These are phyloP conservation scores for Eucera pruinosa DNA, from an alignment of 2,888 invertebrate genomes.

Conservation along the genomic window DNA sequence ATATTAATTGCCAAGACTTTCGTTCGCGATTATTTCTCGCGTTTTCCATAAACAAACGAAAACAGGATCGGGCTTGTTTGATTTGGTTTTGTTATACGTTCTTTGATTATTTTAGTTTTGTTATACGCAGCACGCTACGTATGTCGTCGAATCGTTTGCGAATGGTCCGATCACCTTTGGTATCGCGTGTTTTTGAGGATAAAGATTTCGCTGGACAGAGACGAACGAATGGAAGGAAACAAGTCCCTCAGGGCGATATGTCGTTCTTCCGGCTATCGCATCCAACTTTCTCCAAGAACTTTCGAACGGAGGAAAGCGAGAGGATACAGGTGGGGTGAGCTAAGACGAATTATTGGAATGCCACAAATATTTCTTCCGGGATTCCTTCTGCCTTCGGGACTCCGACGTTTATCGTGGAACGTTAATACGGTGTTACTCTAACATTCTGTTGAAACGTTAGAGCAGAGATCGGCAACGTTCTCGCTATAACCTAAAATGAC, in stretches of 20 bases:
- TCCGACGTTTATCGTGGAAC: constrained; percentile 42
- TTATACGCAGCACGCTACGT: background rate
- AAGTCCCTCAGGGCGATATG: constrained; percentile 72
- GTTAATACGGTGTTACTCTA: constrained; percentile 31
- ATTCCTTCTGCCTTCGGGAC: constrained; percentile 28
- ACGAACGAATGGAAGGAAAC: constrained; percentile 49
- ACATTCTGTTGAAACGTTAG: background rate
- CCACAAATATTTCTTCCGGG: constrained; percentile 49
- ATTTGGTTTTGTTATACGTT: too few relatives aligned
- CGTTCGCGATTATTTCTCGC: background rate
- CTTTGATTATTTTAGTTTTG: background rate
- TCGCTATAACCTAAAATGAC: too few relatives aligned
- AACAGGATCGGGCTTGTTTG: too few relatives aligned
- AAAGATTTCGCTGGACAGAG: constrained; percentile 48
- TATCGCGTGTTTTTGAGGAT: constrained; percentile 13
- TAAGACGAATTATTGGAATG: constrained; percentile 76
- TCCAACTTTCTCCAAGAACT: constrained; percentile 61
- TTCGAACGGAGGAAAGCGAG: constrained; percentile 34
- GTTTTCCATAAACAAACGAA: too few relatives aligned
- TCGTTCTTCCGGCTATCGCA: constrained; percentile 74
- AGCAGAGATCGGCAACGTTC: too few relatives aligned
- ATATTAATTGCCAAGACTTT: background rate
- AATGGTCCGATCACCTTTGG: constrained; percentile 15
- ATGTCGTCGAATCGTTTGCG: background rate
- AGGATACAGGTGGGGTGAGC: constrained; percentile 60